Evolutionary conservation across 1,140 invertebrate genomes (phyloP).

Genomic region (Oryctes rhinoceros): DNA sequence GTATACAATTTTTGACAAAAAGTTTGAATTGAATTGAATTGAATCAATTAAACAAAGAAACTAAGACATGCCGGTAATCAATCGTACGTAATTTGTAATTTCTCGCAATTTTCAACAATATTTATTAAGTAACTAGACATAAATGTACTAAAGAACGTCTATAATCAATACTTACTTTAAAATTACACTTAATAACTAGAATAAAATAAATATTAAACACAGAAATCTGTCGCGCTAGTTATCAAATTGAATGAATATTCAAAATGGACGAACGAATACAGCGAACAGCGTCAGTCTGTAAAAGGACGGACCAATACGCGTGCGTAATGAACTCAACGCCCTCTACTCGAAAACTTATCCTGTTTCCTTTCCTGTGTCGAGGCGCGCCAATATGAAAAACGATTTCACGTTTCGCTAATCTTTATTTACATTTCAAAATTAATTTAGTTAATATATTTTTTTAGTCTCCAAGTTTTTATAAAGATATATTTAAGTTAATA

Average conservation of each 20-base stretch:
- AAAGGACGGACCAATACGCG: neutral
- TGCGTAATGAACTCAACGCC: neutral
- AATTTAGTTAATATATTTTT: too few relatives aligned
- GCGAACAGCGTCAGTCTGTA: conserved; percentile 1
- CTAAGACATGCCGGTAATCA: neutral
- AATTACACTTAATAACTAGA: conserved; percentile 25
- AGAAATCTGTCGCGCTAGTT: neutral
- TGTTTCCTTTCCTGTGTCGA: neutral
- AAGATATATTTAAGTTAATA: too few relatives aligned
- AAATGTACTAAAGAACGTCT: neutral
- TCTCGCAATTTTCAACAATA: neutral
- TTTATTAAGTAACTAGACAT: neutral
- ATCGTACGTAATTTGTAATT: neutral
- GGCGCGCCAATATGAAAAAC: neutral
- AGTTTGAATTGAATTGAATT: neutral
- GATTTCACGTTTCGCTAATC: neutral
- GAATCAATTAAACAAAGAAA: neutral
- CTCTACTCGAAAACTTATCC: neutral
- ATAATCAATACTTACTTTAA: conserved; percentile 10
- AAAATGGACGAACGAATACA: conserved; percentile 18
- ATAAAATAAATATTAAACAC: conserved; percentile 27
- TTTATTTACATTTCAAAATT: neutral
- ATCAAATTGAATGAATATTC: conserved; percentile 31
- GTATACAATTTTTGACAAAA: neutral
- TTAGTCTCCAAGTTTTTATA: too few relatives aligned